Conservation (phyloP, 2,113 vertebrate species). For the Melanotaenia duboulayi region DNA sequence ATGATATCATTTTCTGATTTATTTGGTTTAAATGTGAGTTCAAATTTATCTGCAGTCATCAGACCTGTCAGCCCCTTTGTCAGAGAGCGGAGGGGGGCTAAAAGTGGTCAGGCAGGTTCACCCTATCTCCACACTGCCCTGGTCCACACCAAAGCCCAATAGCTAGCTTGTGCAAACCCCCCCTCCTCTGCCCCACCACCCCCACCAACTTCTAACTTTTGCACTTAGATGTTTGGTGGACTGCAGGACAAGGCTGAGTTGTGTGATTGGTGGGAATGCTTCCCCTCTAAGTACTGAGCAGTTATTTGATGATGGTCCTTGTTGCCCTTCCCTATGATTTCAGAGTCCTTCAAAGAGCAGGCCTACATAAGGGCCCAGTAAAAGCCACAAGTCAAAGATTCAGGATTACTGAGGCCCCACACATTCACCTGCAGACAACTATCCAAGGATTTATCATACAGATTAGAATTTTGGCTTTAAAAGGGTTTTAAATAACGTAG, state of each 20-base stretch:
- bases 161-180: conserved; percentile 44
- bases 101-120: conserved; percentile 62
- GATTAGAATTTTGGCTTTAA: not conserved
- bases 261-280: conserved; percentile 76
- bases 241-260: conserved; percentile 68
- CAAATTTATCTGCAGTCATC: not conserved
- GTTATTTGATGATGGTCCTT: conserved; percentile 84
- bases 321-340: conserved; percentile 85
- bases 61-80: conserved; percentile 20
- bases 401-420: conserved; percentile 62
- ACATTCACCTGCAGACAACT: conserved; percentile 22
- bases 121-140: conserved; percentile 83
- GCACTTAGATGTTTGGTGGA: conserved; percentile 68
- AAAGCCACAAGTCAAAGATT: conserved; percentile 62
- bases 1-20: not conserved
- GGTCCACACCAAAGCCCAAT: conserved; percentile 82
- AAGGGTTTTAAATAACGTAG: too few relatives aligned
- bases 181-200: not conserved
- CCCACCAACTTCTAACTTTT: conserved; percentile 53
- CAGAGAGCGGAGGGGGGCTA: conserved; percentile 9
- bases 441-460: not conserved
- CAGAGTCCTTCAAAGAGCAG: conserved; percentile 83
- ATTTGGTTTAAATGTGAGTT: not conserved
- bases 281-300: conserved; percentile 79
- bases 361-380: conserved; percentile 59